phyloP scores from a whole-genome alignment of 2,888 invertebrate genomes.

The Lepetodrilus schrolli region DNA sequence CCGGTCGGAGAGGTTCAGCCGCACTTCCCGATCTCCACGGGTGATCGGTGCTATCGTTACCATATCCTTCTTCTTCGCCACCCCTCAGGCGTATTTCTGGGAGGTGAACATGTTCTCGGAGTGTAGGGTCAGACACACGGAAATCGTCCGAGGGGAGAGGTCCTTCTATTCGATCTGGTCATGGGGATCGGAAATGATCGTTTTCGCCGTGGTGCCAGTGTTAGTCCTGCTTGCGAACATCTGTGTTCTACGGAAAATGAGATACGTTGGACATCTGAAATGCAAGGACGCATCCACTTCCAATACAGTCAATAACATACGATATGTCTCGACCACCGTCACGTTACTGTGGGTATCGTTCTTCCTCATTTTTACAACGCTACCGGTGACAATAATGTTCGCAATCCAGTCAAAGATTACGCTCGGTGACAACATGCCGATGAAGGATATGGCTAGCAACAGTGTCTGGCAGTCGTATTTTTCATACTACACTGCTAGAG shows the following conservation, averaged over 20 bases:
- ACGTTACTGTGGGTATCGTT: constrained; percentile 64
- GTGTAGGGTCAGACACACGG: constrained; percentile 36
- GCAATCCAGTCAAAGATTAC: constrained; percentile 51
- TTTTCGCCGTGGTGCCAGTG: constrained; percentile 54
- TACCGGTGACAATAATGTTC: constrained; percentile 61
- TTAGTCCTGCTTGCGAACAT: constrained; percentile 55
- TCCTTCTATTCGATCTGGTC: constrained; percentile 50
- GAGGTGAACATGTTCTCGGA: constrained; percentile 41
- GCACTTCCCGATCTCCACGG: constrained; percentile 56
- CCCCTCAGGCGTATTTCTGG: constrained; percentile 68
- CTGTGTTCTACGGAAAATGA: constrained; percentile 62
- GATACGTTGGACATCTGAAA: constrained; percentile 35
- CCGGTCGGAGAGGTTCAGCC: constrained; percentile 60
- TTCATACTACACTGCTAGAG: constrained; percentile 54
- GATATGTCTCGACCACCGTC: constrained; percentile 56
- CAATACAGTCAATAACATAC: constrained; percentile 32
- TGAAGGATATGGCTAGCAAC: constrained; percentile 51
- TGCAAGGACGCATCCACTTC: background rate
- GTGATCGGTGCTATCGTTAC: constrained; percentile 55
- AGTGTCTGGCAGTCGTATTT: constrained; percentile 59
- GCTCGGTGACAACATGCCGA: constrained; percentile 44
- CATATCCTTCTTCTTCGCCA: constrained; percentile 47
- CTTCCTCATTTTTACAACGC: constrained; percentile 61
- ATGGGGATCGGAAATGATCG: constrained; percentile 51
- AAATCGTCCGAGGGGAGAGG: constrained; percentile 37